These are phyloP conservation scores for Anguilla pacifica DNA, from an alignment of 2,797 vertebrate species.

Conservation along the genomic window DNA sequence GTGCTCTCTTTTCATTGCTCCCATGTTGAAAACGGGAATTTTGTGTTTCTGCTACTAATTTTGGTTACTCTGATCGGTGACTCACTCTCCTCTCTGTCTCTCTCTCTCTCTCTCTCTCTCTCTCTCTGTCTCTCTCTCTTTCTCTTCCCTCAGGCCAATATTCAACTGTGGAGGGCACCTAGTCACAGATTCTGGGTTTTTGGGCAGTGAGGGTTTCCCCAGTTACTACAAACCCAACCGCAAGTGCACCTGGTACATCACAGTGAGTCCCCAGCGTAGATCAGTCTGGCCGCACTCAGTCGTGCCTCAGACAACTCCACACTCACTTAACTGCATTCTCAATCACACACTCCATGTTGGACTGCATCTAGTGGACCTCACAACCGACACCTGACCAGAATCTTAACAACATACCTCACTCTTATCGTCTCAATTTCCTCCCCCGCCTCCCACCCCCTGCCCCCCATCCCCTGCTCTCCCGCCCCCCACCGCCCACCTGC, in stretches of 20 bases:
- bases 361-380: background rate
- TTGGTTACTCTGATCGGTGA: background rate
- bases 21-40: background rate
- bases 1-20: background rate
- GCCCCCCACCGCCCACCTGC: background rate
- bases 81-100: background rate
- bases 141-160: conserved; percentile 68
- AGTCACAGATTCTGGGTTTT: conserved; percentile 79
- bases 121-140: background rate
- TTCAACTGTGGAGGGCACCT: conserved; percentile 86
- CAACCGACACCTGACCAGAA: background rate
- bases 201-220: conserved; percentile 88
- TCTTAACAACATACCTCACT: too few species aligned
- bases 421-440: background rate
- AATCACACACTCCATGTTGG: background rate
- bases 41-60: background rate
- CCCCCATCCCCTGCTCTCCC: too few species aligned
- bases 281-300: background rate
- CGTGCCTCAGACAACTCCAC: background rate
- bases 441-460: background rate
- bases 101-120: background rate
- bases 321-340: background rate
- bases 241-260: conserved; percentile 88
- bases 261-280: conserved; percentile 68
- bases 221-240: conserved; percentile 80